These are phyloP conservation scores for Stratiomys singularior DNA, from an alignment of 2,888 invertebrate species.

Conservation along the genomic window DNA sequence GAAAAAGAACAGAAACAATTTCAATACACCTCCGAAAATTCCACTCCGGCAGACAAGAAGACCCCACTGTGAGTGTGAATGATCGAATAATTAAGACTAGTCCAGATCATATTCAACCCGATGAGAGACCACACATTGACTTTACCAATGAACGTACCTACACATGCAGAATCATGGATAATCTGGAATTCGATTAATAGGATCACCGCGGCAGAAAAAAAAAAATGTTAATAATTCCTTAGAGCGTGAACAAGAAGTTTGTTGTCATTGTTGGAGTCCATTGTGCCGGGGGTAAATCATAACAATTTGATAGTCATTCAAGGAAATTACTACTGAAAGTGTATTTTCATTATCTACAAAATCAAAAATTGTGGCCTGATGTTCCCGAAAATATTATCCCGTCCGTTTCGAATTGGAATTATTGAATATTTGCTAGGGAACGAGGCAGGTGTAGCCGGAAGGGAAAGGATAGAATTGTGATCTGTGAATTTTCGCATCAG, in stretches of 20 bases:
- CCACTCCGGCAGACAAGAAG: not conserved
- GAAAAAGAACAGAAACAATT: not conserved
- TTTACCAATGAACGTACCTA: not conserved
- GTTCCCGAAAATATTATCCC: not conserved
- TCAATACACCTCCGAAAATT: not conserved
- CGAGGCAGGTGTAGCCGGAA: not conserved
- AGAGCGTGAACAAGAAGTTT: not conserved
- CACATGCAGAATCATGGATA: not conserved
- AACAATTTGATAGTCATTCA: not conserved
- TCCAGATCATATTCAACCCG: not conserved
- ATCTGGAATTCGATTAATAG: conserved; percentile 17
- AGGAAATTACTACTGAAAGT: not conserved
- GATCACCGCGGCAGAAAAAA: conserved; percentile 6
- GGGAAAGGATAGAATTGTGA: not conserved
- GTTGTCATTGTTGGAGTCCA: not conserved
- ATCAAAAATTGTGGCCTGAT: not conserved
- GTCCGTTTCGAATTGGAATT: conserved; percentile 34
- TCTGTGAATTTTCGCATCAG: not conserved
- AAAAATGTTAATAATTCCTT: not conserved
- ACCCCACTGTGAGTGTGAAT: conserved; percentile 9
- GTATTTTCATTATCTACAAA: not conserved
- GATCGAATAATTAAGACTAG: not conserved
- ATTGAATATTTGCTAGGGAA: conserved; percentile 3
- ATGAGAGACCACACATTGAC: not conserved
- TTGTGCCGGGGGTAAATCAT: not conserved